Evolutionary conservation across 2,113 vertebrate genomes (phyloP), one percentile per base, ranked within the genome.

Genomic region (Chionomys nivalis): DNA sequence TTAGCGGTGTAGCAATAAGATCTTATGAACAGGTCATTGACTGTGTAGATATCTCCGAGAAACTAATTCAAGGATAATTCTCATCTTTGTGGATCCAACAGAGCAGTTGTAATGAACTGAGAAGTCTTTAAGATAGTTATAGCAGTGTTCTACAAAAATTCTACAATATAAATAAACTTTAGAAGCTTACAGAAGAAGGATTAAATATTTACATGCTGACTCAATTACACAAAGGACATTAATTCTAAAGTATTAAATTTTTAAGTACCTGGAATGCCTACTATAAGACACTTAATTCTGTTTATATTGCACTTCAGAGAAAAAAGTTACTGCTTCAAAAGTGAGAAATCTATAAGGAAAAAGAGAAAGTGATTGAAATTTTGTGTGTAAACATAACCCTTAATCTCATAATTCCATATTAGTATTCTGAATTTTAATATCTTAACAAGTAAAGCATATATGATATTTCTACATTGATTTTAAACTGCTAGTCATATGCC

Each of bases 141-240:
- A 0, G 19, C 58, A 55, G 1, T 66, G 5, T 4, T 89, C 23
- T 55, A 52, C 31, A 94, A 73, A 3, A 28, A 21, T 44, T 75
- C 0, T 17, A 78, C 9, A 81, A 28, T 85, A 26, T 61, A 93
- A 77, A 39, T 49, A 77, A 95, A 93, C 55, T 88, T 39, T 47
- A 44, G 91, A 94, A 63, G 52, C 49, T 92, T 96, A 90, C 17
- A 75, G 49, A 96, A 87, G 26, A 82, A 44, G 8, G 6, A 95
- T 97, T 96, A 97, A 96, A 90, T 93, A 97, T 97, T 96, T 93
- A 94, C 95, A 26, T 94, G 85, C 90, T 96, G 85, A 94, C 86
- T 90, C 7, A 92, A 85, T 94, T 94, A 75, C 85, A 78, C 58
- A 78, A 93, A n/a, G 10, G 36, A 1, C 72, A 96, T 96, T 97